These are phyloP conservation scores for Heterohyrax brucei DNA, from an alignment of 2,797 vertebrate genomes.

Conservation along the genomic window DNA sequence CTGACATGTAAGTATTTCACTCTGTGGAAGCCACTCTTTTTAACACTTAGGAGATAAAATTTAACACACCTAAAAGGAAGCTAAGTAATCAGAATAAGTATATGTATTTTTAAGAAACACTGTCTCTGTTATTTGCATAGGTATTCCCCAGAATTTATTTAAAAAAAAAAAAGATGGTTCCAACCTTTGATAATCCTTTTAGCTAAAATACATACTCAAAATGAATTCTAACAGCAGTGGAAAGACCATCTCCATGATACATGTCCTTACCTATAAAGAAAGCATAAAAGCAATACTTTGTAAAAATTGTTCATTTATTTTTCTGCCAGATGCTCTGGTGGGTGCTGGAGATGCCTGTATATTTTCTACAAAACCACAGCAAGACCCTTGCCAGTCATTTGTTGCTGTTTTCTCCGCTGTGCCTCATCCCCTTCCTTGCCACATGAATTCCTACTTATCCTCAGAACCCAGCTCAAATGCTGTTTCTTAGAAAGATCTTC, in stretches of 20 bases:
- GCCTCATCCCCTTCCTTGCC: neutral
- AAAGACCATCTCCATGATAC: neutral
- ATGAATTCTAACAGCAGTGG: constrained; percentile 24
- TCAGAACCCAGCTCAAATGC: neutral
- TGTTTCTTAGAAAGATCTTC: neutral
- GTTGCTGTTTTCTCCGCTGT: neutral
- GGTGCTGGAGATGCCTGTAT: neutral
- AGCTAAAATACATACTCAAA: constrained; percentile 21
- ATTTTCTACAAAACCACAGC: constrained; percentile 29
- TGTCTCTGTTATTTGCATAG: neutral
- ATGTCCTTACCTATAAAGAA: neutral
- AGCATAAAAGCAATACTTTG: constrained; percentile 5
- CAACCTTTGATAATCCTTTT: neutral
- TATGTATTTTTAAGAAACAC: neutral
- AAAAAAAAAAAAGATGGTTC: constrained; percentile 31
- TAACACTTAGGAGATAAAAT: constrained; percentile 7
- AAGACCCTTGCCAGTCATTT: neutral
- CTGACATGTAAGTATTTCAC: neutral
- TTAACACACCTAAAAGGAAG: constrained; percentile 24
- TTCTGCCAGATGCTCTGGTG: constrained; percentile 2
- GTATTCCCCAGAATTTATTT: neutral
- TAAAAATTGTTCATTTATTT: constrained; percentile 7
- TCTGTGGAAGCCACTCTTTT: neutral
- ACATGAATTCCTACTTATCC: neutral
- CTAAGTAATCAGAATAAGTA: constrained; percentile 27